These are phyloP conservation scores for Bufo bufo DNA, from an alignment of 2,113 vertebrate genomes.

Conservation along the genomic window DNA sequence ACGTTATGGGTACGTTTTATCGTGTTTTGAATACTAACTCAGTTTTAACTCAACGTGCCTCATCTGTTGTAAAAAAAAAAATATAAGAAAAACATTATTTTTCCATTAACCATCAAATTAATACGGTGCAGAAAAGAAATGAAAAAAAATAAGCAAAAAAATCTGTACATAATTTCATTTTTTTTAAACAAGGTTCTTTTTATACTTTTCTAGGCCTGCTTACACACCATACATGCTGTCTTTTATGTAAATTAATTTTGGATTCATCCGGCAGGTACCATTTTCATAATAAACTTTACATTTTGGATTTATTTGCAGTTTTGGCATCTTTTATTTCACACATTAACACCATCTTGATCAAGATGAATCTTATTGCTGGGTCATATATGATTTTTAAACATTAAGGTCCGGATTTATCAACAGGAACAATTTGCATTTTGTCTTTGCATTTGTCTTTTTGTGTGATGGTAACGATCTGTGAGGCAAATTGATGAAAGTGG, in stretches of 20 bases:
- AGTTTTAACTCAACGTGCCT: conserved; percentile 87
- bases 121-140: conserved; percentile 86
- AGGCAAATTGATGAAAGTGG: too few relatives aligned
- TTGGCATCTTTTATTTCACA: conserved; percentile 95
- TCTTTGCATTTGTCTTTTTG: too few relatives aligned
- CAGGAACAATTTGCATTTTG: too few relatives aligned
- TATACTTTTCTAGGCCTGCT: conserved; percentile 97
- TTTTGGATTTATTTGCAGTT: conserved; percentile 94
- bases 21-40: conserved; percentile 92
- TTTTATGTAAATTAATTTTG: conserved; percentile 95
- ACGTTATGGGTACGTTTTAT: conserved; percentile 85
- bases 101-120: conserved; percentile 93
- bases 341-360: conserved; percentile 81
- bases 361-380: background rate
- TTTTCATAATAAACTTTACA: conserved; percentile 98
- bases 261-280: conserved; percentile 97
- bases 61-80: conserved; percentile 56
- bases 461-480: too few relatives aligned
- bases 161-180: conserved; percentile 99
- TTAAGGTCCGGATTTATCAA: too few relatives aligned
- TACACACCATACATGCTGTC: conserved; percentile 95
- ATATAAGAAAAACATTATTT: conserved; percentile 79
- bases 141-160: conserved; percentile 92
- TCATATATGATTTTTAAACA: background rate
- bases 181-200: conserved; percentile 89